Evolutionary conservation across 37 sponge, comb jelly and placozoan species (phyloP).

Genomic region (Hexactinellida sp.): DNA sequence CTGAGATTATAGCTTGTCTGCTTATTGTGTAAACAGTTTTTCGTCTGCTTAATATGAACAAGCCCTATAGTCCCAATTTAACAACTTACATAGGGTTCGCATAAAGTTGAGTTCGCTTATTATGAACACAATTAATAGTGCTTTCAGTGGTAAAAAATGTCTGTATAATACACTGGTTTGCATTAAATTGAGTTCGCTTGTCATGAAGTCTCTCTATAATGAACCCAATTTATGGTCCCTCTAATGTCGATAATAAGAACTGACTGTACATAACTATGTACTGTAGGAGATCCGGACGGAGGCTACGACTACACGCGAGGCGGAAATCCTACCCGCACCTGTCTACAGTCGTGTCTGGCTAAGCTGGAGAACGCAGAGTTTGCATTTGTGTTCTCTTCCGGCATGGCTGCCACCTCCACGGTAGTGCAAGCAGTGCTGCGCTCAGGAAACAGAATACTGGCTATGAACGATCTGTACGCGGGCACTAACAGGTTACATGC

Average conservation of each 20-base stretch:
- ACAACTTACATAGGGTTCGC: no score
- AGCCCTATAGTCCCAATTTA: no score
- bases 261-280: background rate
- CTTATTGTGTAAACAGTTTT: background rate
- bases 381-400: slow-evolving; percentile 57
- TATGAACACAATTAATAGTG: no score
- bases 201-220: no score
- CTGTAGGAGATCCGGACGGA: background rate
- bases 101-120: no score
- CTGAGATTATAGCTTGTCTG: background rate
- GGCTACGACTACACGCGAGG: slow-evolving; percentile 65
- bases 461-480: slow-evolving; percentile 79
- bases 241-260: no score
- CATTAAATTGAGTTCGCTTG: no score
- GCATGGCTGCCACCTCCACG: slow-evolving; percentile 62
- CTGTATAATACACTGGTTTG: no score
- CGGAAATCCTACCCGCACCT: slow-evolving; percentile 83
- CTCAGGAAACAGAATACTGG: slow-evolving; percentile 72
- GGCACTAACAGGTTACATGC: slow-evolving; percentile 32
- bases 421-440: slow-evolving; percentile 43
- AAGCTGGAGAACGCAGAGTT: slow-evolving; percentile 65
- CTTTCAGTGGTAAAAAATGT: background rate
- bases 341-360: slow-evolving; percentile 68
- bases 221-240: no score
- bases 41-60: no score